Evolutionary conservation across 1,140 invertebrate species (phyloP), one percentile per base, ranked within the genome.

Genomic region (Metaphire vulgaris): DNA sequence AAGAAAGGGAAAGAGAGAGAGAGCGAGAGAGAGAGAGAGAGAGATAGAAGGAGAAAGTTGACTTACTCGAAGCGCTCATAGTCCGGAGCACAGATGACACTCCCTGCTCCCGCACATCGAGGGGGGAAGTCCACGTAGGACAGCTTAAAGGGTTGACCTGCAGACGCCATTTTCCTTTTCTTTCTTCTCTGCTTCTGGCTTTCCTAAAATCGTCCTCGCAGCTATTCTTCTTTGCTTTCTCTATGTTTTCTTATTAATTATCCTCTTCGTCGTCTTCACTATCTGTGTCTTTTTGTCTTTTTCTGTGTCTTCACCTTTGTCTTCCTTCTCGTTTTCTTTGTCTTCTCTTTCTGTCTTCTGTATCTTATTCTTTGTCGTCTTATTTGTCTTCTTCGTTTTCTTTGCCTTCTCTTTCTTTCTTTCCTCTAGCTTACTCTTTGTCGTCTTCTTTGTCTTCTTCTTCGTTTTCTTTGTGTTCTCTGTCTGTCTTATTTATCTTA

Each of bases 51-150:
- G 41, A 56, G 41, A 56, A 69, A 69, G 28, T 32, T 16, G 34
- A 77, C 76, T 74, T n/a, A 77, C 76, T 77, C 76, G 66, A 77
- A 77, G 31, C 76, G 33, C n/a, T 77, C 76, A 31, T 77, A 77
- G 65, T 77, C 76, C 0, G 76, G 76, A 34, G 69, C 70, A 34
- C 76, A 77, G 26, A 77, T 77, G 72, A 77, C 72, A 33, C 72
- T 74, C 1, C 76, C 76, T 1, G 76, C 76, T 1, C 76, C 76
- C 15, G 76, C 76, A 74, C 76, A 77, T 29, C 76, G 65, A 2
- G 76, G 76, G 31, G 76, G 76, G 32, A 77, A 77, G 66, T 77
- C 76, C 12, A 77, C 76, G 33, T 77, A 77, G 56, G 76, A 77
- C 65, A 77, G 33, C n/a, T 74, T 73, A 33, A 77, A 77, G 2